Conservation (phyloP, 1,140 invertebrate genomes). For the Ostrea edulis region DNA sequence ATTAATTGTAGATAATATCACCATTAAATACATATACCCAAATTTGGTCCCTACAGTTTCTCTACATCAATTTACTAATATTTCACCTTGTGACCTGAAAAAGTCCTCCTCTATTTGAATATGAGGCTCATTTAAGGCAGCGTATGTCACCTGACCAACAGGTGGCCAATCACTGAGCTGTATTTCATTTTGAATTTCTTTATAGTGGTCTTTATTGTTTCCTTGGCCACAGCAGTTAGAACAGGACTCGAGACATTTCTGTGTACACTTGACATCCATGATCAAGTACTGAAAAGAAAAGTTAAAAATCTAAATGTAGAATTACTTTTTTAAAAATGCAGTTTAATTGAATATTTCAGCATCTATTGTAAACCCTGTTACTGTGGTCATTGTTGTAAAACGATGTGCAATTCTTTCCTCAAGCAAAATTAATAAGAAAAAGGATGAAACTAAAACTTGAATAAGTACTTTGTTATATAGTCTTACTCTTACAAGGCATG, state of each 20-base stretch:
- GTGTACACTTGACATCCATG: constrained; percentile 63
- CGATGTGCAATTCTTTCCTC: no score
- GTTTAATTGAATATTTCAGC: not conserved
- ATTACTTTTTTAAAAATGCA: not conserved
- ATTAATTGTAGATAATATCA: not conserved
- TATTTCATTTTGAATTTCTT: constrained; percentile 64
- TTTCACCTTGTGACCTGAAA: constrained; percentile 19
- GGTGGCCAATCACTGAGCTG: constrained; percentile 68
- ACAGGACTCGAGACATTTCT: constrained; percentile 54
- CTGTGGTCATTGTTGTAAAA: no score
- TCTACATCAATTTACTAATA: constrained; percentile 10
- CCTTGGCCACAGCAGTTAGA: constrained; percentile 42
- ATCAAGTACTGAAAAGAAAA: constrained; percentile 65
- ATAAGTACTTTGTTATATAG: no score
- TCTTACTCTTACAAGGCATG: no score
- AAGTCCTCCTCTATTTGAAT: constrained; percentile 37
- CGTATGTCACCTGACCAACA: constrained; percentile 64
- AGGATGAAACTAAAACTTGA: no score
- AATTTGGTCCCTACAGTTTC: not conserved
- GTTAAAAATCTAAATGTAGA: not conserved
- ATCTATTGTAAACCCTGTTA: no score
- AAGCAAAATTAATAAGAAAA: no score
- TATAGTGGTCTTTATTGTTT: constrained; percentile 60
- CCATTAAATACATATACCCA: not conserved
- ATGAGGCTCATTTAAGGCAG: constrained; percentile 16